These are phyloP conservation scores for Etheostoma nigrum DNA, from an alignment of 2,797 vertebrate genomes.

Conservation along the genomic window DNA sequence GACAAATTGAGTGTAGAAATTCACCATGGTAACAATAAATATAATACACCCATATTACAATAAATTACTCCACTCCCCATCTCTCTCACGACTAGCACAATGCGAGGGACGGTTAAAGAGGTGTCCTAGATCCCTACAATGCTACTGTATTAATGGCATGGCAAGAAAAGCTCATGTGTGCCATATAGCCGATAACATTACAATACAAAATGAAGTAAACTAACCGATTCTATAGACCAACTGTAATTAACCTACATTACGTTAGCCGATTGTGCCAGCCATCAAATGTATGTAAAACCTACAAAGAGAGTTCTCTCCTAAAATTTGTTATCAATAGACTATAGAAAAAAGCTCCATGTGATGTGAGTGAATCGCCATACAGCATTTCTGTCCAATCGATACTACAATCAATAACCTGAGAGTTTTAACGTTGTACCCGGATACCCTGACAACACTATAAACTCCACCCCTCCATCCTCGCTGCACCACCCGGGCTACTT, in stretches of 20 bases:
- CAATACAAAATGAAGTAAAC: neutral
- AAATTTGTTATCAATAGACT: neutral
- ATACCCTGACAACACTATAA: conserved; percentile 57
- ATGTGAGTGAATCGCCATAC: conserved; percentile 44
- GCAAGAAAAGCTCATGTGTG: neutral
- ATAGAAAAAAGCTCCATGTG: conserved; percentile 14
- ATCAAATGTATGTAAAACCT: neutral
- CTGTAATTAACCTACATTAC: neutral
- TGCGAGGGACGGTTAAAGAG: neutral
- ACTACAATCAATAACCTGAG: conserved; percentile 60
- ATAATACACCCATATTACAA: neutral
- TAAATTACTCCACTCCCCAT: neutral
- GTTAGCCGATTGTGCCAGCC: neutral
- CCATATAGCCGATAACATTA: neutral
- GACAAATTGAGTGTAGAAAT: rapidly evolving
- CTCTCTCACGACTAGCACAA: neutral
- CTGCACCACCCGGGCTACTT: conserved; percentile 41
- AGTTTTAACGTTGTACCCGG: conserved; percentile 59
- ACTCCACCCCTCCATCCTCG: conserved; percentile 78
- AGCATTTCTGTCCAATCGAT: conserved; percentile 59
- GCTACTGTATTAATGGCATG: neutral
- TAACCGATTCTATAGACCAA: neutral
- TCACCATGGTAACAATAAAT: neutral
- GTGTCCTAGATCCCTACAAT: neutral
- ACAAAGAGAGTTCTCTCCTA: neutral